Evolutionary conservation across 2,888 invertebrate species (phyloP).

Genomic region (Acanthosepion pharaonis): DNA sequence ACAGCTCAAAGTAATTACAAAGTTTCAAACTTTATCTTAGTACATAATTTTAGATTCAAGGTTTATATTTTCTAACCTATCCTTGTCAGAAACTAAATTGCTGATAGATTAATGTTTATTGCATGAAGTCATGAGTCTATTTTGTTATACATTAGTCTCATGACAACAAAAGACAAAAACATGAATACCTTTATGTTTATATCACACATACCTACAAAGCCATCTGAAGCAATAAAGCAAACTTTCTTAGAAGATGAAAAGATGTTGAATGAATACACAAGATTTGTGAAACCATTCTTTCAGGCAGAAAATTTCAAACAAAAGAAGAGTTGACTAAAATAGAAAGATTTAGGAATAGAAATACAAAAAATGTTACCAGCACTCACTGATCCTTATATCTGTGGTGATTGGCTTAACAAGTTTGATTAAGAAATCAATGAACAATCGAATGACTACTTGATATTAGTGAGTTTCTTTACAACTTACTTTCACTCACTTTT

Average conservation of each 20-base stretch:
- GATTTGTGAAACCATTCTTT: constrained; percentile 15
- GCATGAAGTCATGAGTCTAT: neutral
- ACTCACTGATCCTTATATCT: neutral
- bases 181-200: neutral
- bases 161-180: neutral
- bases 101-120: neutral
- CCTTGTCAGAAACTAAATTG: neutral
- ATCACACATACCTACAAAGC: neutral
- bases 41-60: neutral
- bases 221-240: neutral
- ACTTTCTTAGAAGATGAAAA: neutral
- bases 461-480: neutral
- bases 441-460: neutral
- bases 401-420: neutral
- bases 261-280: neutral
- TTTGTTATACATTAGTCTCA: neutral
- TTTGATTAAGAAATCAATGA: neutral
- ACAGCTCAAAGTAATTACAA: too few relatives aligned
- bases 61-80: neutral
- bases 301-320: constrained; percentile 6
- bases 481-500: neutral
- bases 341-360: neutral
- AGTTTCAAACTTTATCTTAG: too few relatives aligned
- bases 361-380: neutral
- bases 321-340: neutral